These are phyloP conservation scores for Cyclophora albipunctata DNA, from an alignment of 2,888 invertebrate genomes.

Conservation along the genomic window DNA sequence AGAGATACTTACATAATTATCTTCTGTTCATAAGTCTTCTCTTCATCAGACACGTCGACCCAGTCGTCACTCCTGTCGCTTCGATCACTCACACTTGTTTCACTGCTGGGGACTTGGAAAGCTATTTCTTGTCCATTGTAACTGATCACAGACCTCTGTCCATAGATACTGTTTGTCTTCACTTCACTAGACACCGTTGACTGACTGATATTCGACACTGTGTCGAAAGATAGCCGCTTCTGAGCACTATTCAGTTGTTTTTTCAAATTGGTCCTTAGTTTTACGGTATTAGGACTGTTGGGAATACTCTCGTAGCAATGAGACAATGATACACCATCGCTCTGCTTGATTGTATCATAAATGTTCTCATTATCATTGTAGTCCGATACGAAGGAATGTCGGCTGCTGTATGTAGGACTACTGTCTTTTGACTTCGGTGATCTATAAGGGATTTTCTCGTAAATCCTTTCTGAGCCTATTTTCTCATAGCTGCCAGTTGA, in stretches of 20 bases:
- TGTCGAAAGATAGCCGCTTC: constrained; percentile 63
- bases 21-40: constrained; percentile 64
- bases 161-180: constrained; percentile 78
- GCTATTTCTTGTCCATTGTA: constrained; percentile 68
- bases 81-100: constrained; percentile 75
- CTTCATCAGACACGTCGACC: constrained; percentile 79
- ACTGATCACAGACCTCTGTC: constrained; percentile 66
- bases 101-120: constrained; percentile 73
- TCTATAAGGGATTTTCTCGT: constrained; percentile 61
- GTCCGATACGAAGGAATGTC: constrained; percentile 58
- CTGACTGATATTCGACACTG: constrained; percentile 65
- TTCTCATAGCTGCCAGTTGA: constrained; percentile 66
- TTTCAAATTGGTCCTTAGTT: constrained; percentile 52
- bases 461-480: constrained; percentile 65
- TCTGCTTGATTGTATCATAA: constrained; percentile 77
- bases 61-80: constrained; percentile 80
- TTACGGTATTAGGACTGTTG: constrained; percentile 67
- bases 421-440: constrained; percentile 50
- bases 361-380: constrained; percentile 75
- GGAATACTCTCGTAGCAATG: constrained; percentile 78
- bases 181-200: constrained; percentile 76
- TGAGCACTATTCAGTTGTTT: constrained; percentile 52
- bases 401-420: constrained; percentile 55
- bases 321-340: constrained; percentile 64
- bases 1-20: constrained; percentile 74